Base-by-base conservation (phyloP, 1,140 invertebrate genomes). In the Phymorhynchus buccinoides region DNA sequence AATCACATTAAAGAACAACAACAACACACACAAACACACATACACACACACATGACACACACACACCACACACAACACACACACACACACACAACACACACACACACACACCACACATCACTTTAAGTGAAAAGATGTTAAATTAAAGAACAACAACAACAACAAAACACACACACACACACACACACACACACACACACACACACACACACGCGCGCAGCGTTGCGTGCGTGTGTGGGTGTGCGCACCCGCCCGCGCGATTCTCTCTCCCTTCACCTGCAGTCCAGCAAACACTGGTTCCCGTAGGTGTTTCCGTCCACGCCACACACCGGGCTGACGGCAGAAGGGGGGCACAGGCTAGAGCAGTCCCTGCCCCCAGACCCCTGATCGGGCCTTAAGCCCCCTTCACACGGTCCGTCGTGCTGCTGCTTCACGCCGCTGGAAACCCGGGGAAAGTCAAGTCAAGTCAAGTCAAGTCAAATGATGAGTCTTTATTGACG, bases 221-320 rank as follows among this genome's bases (percentile, higher is more conserved):
- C 42, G 14, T n/a, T 30, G 30, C 3, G 3, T 1, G 39, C 14
- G 39, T 39, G 32, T 37, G 75, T 44, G 4, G 42, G 27, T 48
- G 1, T 42, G 16, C 3, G 0, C 48, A 32, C 30, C 30, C 12
- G 44, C 42, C n/a, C n/a, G 39, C 42, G 16, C 30, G 39, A 0
- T 2, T 42, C 18, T 78, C 30, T 41, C 16, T 71, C 27, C n/a
- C 83, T 81, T 80, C 75, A 88, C 87, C 30, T 73, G 48, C 87
- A 88, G 22, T 96, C 95, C 89, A 97, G 92, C 80, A 95, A 32
- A 41, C 86, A 87, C 22, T 73, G 32, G 75, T 85, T 87, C 6
- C 44, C 62, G 41, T 87, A 87, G n/a, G 86, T 87, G 44, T 84
- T 73, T 0, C 86, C 86, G 39, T 87, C 84, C 14, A 81, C 81